phyloP scores from a whole-genome alignment of 2,888 invertebrate species.

The Autographa pulchrina region DNA sequence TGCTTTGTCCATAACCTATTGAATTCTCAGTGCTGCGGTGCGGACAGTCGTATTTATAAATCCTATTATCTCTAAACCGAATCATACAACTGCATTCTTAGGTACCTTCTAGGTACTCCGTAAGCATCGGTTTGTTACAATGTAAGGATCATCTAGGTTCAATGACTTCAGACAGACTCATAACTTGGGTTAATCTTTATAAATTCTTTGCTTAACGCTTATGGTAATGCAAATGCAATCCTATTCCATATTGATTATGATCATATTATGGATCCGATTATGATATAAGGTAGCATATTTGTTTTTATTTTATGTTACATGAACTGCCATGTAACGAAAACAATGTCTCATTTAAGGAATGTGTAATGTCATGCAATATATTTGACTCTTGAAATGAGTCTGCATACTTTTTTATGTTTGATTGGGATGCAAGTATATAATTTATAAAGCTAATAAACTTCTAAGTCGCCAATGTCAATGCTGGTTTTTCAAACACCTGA shows the following conservation, averaged over 20 bases:
- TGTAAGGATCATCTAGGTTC: slow-evolving; percentile 29
- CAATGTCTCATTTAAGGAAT: not conserved
- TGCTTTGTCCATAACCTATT: too few relatives aligned
- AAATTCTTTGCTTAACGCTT: not conserved
- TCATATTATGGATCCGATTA: not conserved
- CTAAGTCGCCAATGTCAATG: not conserved
- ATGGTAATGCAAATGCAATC: not conserved
- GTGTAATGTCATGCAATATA: slow-evolving; percentile 2
- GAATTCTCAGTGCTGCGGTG: too few relatives aligned
- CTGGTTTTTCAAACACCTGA: too few relatives aligned
- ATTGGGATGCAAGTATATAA: not conserved
- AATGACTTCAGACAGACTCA: slow-evolving; percentile 18
- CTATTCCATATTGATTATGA: not conserved
- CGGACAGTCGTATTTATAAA: too few relatives aligned
- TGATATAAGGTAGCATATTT: not conserved
- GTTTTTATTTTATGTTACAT: not conserved
- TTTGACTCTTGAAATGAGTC: not conserved
- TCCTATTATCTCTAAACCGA: too few relatives aligned
- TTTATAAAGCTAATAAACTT: not conserved
- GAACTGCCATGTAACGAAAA: not conserved
- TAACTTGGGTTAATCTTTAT: slow-evolving; percentile 1
- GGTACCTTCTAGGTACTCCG: not conserved
- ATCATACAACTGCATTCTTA: slow-evolving; percentile 15
- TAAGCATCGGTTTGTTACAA: slow-evolving; percentile 28
- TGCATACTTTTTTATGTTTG: not conserved